These are phyloP conservation scores for Nycticebus coucang DNA, from an alignment of 2,113 vertebrate genomes.

Conservation along the genomic window DNA sequence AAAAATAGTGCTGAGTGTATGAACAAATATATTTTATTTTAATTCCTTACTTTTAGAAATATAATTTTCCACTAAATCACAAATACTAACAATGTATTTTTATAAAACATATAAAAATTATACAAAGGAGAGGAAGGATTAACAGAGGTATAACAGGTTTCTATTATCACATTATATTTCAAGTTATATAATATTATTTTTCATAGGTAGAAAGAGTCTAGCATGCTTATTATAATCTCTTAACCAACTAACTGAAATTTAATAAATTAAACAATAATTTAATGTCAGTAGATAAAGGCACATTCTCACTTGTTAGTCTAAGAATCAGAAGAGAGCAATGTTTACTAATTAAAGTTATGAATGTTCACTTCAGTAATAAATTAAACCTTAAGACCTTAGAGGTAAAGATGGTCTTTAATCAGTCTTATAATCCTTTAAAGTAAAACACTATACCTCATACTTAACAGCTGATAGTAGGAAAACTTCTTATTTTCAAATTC, in stretches of 20 bases:
- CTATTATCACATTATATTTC: neutral
- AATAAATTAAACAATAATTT: neutral
- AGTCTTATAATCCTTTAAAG: slow-evolving; percentile 21
- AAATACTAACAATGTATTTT: neutral
- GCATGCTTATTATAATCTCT: neutral
- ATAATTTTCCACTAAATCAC: neutral
- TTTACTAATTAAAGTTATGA: slow-evolving; percentile 11
- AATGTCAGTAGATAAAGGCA: neutral
- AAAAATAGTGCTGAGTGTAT: neutral
- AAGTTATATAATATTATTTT: neutral
- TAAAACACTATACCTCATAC: neutral
- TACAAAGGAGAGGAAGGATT: neutral
- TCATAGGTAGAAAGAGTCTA: neutral
- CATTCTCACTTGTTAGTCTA: neutral
- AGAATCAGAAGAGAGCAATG: neutral
- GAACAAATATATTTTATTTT: neutral
- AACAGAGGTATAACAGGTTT: neutral
- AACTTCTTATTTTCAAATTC: slow-evolving; percentile 41
- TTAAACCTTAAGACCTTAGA: neutral
- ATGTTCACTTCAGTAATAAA: neutral
- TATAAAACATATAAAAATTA: neutral
- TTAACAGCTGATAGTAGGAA: neutral
- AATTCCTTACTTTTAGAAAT: neutral
- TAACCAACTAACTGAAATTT: neutral
- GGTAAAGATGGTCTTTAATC: neutral